Evolutionary conservation across 2,797 vertebrate species (phyloP), one percentile per base, ranked within the genome.

Genomic region (Xenopus petersii): DNA sequence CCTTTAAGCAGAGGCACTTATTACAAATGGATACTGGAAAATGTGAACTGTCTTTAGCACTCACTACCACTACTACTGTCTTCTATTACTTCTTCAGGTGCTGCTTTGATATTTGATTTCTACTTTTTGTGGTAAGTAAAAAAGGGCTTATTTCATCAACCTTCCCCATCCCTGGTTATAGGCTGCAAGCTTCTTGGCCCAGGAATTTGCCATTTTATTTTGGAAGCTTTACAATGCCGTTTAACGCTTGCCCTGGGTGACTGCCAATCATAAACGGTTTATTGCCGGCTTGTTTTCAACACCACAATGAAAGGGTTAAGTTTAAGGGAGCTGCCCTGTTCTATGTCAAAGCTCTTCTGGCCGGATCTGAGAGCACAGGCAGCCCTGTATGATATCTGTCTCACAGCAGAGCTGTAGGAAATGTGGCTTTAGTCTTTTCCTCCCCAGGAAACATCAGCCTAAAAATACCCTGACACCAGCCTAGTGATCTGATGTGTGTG

Each of bases 401-500:
- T 61, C 59, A 62, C 73, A 69, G 11, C 49, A 48, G 21, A 42
- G 11, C 13, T 70, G 64, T 64, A 75, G 67, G 74, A 75, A 70
- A 63, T 75, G 67, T 13, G 55, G 42, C 54, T 75, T 75, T 42
- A 48, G 4, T 6, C 2, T 46, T 47, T 70, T 75, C 67, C 74
- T 70, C 26, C 51, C 62, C 54, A 70, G 74, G 74, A 75, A 75
- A 75, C 11, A 42, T 70, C 63, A 69, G 56, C 67, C 74, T 75
- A 75, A 70, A 75, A 70, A 70, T 70, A 70, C 61, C 9, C 61
- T n/a, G 54, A 70, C 74, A 70, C 48, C 74, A 65, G 24, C 10
- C 36, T 16, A 59, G 61, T 16, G 74, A 70, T 70, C 61, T 36
- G 67, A 54, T 70, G 12, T 69, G 33, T 69, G 33, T 58, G n/a